These are phyloP conservation scores for Megalonaias nervosa DNA, from an alignment of 1,140 invertebrate genomes.

Conservation along the genomic window DNA sequence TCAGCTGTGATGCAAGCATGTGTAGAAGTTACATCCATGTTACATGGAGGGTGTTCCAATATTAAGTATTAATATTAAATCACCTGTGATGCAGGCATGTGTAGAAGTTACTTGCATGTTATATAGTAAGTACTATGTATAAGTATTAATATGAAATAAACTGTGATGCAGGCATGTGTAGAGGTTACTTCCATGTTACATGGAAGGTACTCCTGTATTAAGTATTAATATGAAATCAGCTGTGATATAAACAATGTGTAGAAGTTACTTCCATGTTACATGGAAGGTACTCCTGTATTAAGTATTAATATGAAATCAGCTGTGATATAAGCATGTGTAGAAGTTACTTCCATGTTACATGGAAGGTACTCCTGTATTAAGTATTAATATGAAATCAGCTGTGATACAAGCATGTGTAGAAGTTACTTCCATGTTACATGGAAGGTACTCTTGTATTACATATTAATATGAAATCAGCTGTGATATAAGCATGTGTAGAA, in stretches of 20 bases:
- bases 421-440: constrained; percentile 98
- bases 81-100: no score
- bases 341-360: constrained; percentile 98
- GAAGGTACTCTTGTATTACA: constrained; percentile 70
- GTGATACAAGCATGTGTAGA: constrained; percentile 98
- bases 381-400: constrained; percentile 78
- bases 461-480: no score
- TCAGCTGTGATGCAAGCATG: constrained; percentile 97
- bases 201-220: constrained; percentile 77
- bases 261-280: no score
- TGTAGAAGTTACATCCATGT: constrained; percentile 98
- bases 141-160: constrained; percentile 75
- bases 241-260: no score
- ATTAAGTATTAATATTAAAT: no score
- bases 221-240: no score
- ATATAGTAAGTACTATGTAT: constrained; percentile 81
- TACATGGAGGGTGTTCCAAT: constrained; percentile 81
- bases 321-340: constrained; percentile 99
- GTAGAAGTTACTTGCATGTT: constrained; percentile 63
- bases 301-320: constrained; percentile 75
- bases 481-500: no score
- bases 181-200: constrained; percentile 97
- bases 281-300: neutral
- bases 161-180: constrained; percentile 98
- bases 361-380: constrained; percentile 74